A percentile compares a stretch with the other conserved stretches of the same genome.
Evolutionary conservation across 1,140 invertebrate species (phyloP).

Genomic region (Saccostrea echinata): DNA sequence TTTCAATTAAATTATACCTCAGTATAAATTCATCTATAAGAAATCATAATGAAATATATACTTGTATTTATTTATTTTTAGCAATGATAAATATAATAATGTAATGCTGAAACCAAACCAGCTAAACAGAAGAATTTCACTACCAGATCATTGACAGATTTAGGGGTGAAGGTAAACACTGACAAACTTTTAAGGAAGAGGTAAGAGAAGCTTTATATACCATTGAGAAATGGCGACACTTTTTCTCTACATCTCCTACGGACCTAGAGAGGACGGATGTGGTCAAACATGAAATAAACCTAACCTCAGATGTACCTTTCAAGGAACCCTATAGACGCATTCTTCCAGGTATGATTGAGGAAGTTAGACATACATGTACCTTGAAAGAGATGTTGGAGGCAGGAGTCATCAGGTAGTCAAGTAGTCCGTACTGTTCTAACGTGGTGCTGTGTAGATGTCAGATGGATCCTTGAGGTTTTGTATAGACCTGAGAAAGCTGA

Average conservation of each 20-base stretch:
- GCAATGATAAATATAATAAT: too few relatives aligned
- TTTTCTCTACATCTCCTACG: not conserved
- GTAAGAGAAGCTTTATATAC: too few relatives aligned
- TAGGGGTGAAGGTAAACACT: too few relatives aligned
- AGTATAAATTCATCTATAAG: too few relatives aligned
- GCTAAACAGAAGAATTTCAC: too few relatives aligned
- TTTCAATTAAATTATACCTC: too few relatives aligned
- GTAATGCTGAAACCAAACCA: too few relatives aligned
- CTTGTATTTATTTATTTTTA: too few relatives aligned
- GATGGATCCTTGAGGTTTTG: slow-evolving; percentile 69
- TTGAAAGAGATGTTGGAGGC: slow-evolving; percentile 33
- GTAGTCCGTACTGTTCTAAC: slow-evolving; percentile 34
- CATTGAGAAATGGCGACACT: not conserved
- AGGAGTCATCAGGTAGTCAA: not conserved
- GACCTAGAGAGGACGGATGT: slow-evolving; percentile 31
- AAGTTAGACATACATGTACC: slow-evolving; percentile 9
- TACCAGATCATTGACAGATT: too few relatives aligned
- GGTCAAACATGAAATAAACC: slow-evolving; percentile 45
- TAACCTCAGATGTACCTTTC: slow-evolving; percentile 43
- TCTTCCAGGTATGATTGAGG: slow-evolving; percentile 29
- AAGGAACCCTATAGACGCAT: slow-evolving; percentile 38
- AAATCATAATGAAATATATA: too few relatives aligned
- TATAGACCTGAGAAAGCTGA: slow-evolving; percentile 81
- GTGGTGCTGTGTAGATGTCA: slow-evolving; percentile 18
- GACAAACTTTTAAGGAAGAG: too few relatives aligned